Base-by-base conservation (phyloP, 2,113 vertebrate species). In the Hassar affinis region DNA sequence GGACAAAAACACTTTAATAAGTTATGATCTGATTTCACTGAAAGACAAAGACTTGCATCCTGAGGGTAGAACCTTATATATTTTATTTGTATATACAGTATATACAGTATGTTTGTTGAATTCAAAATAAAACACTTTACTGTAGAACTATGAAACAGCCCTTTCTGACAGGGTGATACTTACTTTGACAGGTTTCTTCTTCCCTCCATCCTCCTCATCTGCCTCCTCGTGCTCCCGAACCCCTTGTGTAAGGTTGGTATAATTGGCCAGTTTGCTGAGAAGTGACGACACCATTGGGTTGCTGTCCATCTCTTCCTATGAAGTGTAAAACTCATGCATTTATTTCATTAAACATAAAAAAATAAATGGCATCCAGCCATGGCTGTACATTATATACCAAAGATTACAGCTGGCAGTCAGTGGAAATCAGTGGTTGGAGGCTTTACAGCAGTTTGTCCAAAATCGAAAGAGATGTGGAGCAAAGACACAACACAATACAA, bases 251-350 rank as follows among this genome's bases (percentile, higher is more conserved):
- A 99, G 93, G 86, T 98, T 99, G 52, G 97, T 99, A 91, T 99
- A 99, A 91, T 97, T 98, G 30, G 96, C 97, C 86, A 99, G 92
- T 89, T 97, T 99, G 88, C 96, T 97, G 89, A 99, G 96, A 84
- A 99, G 95, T 0, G 97, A 98, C 5, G 98, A 97, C 88, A 99
- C 98, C 98, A 99, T 98, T 86, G 98, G 98, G 87, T 97, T 97
- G 89, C 97, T 99, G 90, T 99, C 98, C 96, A 99, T 98, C 89
- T 99, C 98, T 85, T 99, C 98, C 98, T 99, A 91, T 27, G 89
- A 89, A 72, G 17, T 12, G 14, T 86, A 47, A 83, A 87, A 11
- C n/a, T 27, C 42, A 33, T 52, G 6, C 7, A 75, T 52, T 75
- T 33, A 18, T 33, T 72, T 72, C 1, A 69, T 42, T 69, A 8